Conservation (phyloP, 2,113 vertebrate species). For the Brachypteracias leptosomus region DNA sequence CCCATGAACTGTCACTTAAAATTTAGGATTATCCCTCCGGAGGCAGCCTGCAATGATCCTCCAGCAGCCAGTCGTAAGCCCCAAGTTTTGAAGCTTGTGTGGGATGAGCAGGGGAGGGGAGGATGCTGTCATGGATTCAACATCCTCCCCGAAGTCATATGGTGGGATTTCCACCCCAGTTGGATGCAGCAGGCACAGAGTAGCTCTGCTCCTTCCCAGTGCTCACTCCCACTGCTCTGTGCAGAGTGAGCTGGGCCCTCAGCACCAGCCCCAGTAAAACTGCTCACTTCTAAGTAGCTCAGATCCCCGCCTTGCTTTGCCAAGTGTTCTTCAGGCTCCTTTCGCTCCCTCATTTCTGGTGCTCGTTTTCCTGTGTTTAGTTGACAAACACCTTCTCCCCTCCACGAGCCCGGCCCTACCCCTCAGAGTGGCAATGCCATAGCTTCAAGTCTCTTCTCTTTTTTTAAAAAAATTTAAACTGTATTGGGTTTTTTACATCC, state of each 20-base stretch:
- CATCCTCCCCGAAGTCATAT: slow-evolving; percentile 12
- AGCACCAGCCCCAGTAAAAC: neutral
- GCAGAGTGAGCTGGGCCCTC: neutral
- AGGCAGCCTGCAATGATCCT: slow-evolving; percentile 11
- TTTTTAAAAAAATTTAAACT: neutral
- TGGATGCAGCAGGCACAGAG: neutral
- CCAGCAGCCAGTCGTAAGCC: slow-evolving; percentile 4
- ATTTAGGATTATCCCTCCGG: slow-evolving; percentile 42
- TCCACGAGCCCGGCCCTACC: accelerated
- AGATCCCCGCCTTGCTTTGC: neutral
- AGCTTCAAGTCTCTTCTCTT: neutral
- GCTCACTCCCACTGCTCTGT: neutral
- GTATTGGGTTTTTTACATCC: neutral
- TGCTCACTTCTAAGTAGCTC: neutral
- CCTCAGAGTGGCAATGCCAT: neutral
- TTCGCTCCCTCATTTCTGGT: neutral
- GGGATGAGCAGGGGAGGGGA: slow-evolving; percentile 43
- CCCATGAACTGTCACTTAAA: slow-evolving; percentile 22
- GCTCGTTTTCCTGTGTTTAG: neutral
- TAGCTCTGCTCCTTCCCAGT: neutral
- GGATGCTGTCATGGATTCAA: slow-evolving; percentile 27
- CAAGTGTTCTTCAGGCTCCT: neutral
- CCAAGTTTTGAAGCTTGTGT: slow-evolving; percentile 46
- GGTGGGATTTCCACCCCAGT: slow-evolving; percentile 22
- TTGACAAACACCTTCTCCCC: neutral